These are phyloP conservation scores for Pristionchus arcanus DNA, from an alignment of 2,888 invertebrate species.

Conservation along the genomic window DNA sequence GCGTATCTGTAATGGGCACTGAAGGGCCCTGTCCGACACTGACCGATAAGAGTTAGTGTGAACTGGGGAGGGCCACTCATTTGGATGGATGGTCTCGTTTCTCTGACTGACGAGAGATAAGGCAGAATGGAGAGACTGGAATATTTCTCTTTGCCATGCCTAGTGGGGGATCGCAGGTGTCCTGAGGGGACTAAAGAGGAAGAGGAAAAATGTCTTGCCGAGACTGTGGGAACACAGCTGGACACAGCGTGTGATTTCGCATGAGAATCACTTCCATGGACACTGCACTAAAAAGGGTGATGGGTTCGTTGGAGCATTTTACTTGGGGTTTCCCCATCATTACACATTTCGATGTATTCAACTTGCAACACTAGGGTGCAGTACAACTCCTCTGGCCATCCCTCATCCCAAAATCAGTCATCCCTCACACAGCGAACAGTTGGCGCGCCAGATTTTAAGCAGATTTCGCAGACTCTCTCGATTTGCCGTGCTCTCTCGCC, in stretches of 20 bases:
- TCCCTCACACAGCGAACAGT: conserved; percentile 23
- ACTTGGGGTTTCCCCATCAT: too few relatives aligned
- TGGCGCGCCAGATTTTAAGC: conserved; percentile 49
- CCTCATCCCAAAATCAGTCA: neutral
- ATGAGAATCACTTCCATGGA: neutral
- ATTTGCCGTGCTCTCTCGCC: neutral
- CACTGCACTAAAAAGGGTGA: too few relatives aligned
- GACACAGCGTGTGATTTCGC: neutral
- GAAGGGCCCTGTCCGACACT: too few relatives aligned
- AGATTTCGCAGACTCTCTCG: conserved; percentile 18
- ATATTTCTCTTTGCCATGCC: neutral
- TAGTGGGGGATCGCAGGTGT: neutral
- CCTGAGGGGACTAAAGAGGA: neutral
- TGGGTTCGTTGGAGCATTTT: too few relatives aligned
- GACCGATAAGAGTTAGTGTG: too few relatives aligned
- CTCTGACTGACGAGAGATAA: too few relatives aligned
- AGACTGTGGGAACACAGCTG: conserved; percentile 37
- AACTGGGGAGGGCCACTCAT: too few relatives aligned
- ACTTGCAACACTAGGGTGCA: too few relatives aligned
- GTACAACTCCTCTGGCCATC: neutral
- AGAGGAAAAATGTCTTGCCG: neutral
- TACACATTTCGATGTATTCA: too few relatives aligned
- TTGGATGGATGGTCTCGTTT: too few relatives aligned
- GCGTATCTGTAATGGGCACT: conserved; percentile 3
- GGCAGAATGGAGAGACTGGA: too few relatives aligned